A percentile compares a stretch with the other conserved stretches of the same genome.
Conservation (phyloP, 2,797 vertebrate species). For the Enteromius mattozi region DNA sequence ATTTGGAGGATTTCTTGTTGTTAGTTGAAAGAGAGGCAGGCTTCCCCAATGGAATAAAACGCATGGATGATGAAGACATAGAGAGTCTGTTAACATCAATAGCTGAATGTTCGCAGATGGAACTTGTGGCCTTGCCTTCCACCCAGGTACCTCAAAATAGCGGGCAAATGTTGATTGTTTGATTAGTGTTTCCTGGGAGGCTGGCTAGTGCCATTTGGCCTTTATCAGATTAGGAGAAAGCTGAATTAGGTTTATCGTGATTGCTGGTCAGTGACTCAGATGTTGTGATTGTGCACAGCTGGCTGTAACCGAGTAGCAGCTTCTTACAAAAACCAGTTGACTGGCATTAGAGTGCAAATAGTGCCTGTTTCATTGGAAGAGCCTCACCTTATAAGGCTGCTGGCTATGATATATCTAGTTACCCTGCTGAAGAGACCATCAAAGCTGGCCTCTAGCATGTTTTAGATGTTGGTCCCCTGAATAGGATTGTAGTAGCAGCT, state of each 20-base stretch:
- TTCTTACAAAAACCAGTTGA: constrained; percentile 51
- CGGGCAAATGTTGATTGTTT: constrained; percentile 47
- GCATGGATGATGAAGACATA: constrained; percentile 76
- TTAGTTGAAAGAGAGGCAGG: constrained; percentile 78
- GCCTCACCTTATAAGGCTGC: constrained; percentile 39
- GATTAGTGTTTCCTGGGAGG: constrained; percentile 50
- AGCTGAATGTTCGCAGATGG: constrained; percentile 77
- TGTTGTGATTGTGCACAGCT: constrained; percentile 72
- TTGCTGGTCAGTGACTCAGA: constrained; percentile 62
- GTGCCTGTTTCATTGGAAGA: constrained; percentile 28
- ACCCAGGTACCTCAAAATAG: constrained; percentile 84
- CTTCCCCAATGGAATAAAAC: constrained; percentile 73
- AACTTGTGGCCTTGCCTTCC: constrained; percentile 76
- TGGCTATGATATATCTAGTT: background rate
- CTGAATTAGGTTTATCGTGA: constrained; percentile 66
- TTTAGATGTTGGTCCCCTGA: background rate
- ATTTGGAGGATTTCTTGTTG: constrained; percentile 81
- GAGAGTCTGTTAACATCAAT: constrained; percentile 80
- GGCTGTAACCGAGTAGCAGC: constrained; percentile 53
- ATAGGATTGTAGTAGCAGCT: background rate
- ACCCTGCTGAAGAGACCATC: background rate
- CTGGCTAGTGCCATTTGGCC: constrained; percentile 45
- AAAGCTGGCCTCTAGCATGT: constrained; percentile 13
- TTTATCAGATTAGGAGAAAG: constrained; percentile 61
- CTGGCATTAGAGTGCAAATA: constrained; percentile 30